A percentile compares a stretch with the other conserved stretches of the same genome.
phyloP scores from a whole-genome alignment of 2,113 vertebrate genomes.

The Hippocampus comes region DNA sequence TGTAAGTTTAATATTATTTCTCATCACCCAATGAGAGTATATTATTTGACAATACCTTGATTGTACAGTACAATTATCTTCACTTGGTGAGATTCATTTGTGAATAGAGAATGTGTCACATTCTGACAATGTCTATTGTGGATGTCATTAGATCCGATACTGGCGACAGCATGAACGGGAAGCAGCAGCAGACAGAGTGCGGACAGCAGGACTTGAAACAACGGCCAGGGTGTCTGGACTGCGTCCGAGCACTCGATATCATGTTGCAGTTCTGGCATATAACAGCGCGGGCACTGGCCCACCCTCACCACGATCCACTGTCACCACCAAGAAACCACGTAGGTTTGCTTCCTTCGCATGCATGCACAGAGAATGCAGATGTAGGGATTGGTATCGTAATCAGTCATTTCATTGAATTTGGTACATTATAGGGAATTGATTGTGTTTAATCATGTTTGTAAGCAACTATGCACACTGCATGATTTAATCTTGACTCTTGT shows the following conservation, averaged over 20 bases:
- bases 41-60: neutral
- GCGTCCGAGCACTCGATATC: constrained; percentile 87
- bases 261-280: constrained; percentile 87
- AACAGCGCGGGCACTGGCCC: constrained; percentile 93
- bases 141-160: constrained; percentile 83
- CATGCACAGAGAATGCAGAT: neutral
- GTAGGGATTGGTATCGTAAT: neutral
- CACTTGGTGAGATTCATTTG: neutral
- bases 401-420: neutral
- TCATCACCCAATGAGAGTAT: neutral
- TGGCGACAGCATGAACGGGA: constrained; percentile 91
- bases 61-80: neutral
- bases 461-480: neutral
- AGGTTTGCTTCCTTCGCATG: constrained; percentile 18
- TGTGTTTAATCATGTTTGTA: neutral
- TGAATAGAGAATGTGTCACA: neutral
- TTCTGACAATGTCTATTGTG: neutral
- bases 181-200: constrained; percentile 88
- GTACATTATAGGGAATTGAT: neutral
- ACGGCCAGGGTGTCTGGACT: constrained; percentile 81
- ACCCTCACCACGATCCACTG: constrained; percentile 78
- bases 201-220: constrained; percentile 83
- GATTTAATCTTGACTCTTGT: no score
- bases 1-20: neutral
- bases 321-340: constrained; percentile 90